These are phyloP conservation scores for Melanargia galathea DNA, from an alignment of 2,888 invertebrate species.

Conservation along the genomic window DNA sequence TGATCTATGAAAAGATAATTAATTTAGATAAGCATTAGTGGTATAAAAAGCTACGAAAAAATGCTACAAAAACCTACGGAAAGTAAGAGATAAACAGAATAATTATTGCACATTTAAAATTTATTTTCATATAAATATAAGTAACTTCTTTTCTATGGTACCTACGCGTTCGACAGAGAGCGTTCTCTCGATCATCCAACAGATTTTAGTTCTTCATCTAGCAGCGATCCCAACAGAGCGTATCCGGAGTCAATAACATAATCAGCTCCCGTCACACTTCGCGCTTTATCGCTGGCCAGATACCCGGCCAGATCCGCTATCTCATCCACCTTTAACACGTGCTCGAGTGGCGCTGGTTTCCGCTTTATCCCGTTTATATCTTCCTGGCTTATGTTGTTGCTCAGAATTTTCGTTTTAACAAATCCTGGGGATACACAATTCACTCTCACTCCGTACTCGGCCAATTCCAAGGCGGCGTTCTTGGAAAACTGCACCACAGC, in stretches of 20 bases:
- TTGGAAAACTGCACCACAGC: slow-evolving; percentile 89
- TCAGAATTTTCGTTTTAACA: slow-evolving; percentile 63
- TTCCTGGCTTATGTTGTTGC: slow-evolving; percentile 39
- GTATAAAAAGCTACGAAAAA: too few relatives aligned
- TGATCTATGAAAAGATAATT: too few relatives aligned
- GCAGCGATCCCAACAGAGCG: neutral
- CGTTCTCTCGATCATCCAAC: neutral
- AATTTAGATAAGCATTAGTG: too few relatives aligned
- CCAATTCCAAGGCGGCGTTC: slow-evolving; percentile 85
- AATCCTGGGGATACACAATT: slow-evolving; percentile 88
- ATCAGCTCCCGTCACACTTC: slow-evolving; percentile 53
- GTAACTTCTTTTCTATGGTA: too few relatives aligned
- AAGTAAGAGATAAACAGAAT: too few relatives aligned
- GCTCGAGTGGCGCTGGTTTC: slow-evolving; percentile 40
- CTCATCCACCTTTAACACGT: slow-evolving; percentile 47
- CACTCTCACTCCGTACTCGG: slow-evolving; percentile 82
- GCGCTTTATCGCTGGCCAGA: slow-evolving; percentile 56
- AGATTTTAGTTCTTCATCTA: slow-evolving; percentile 38
- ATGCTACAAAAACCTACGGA: too few relatives aligned
- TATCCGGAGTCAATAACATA: slow-evolving; percentile 32
- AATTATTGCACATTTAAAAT: too few relatives aligned
- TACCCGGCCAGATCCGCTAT: slow-evolving; percentile 51
- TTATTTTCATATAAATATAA: too few relatives aligned
- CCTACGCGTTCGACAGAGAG: too few relatives aligned
- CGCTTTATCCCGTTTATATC: neutral